Evolutionary conservation across 2,113 vertebrate genomes (phyloP).

Genomic region (Piprites chloris): DNA sequence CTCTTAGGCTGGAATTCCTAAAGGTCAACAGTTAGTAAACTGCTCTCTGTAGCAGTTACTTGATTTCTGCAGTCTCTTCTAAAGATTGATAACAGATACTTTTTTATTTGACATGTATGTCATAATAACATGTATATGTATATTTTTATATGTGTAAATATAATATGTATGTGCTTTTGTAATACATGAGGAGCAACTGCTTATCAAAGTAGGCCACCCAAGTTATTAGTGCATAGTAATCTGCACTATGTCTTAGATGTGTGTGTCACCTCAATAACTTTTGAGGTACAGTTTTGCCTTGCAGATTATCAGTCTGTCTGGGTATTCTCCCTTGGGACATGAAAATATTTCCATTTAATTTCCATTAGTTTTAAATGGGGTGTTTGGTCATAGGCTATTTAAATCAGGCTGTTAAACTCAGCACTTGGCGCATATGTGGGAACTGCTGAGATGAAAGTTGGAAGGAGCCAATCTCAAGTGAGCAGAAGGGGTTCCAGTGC

Average conservation of each 20-base stretch:
- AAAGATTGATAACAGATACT: not conserved
- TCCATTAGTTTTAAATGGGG: not conserved
- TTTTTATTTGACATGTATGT: not conserved
- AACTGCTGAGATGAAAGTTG: not conserved
- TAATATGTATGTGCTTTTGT: not conserved
- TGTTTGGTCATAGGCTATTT: not conserved
- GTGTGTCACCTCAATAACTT: not conserved
- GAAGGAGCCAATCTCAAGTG: not conserved
- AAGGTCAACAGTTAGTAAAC: not conserved
- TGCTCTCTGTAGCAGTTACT: not conserved
- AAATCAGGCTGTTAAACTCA: not conserved
- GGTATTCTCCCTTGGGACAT: not conserved
- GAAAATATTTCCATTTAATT: constrained; percentile 44
- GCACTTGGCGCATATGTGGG: not conserved
- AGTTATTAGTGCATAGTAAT: not conserved
- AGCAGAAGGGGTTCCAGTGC: not conserved
- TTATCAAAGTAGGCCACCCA: not conserved
- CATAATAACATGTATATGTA: not conserved
- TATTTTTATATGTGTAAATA: not conserved
- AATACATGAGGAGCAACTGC: not conserved
- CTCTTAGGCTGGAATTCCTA: not conserved
- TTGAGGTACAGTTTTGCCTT: constrained; percentile 35
- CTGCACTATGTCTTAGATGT: not conserved
- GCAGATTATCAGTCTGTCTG: constrained; percentile 42
- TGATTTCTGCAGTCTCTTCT: not conserved